Base-by-base conservation (phyloP, 2,888 invertebrate species). In the Epirrhoe alternata region DNA sequence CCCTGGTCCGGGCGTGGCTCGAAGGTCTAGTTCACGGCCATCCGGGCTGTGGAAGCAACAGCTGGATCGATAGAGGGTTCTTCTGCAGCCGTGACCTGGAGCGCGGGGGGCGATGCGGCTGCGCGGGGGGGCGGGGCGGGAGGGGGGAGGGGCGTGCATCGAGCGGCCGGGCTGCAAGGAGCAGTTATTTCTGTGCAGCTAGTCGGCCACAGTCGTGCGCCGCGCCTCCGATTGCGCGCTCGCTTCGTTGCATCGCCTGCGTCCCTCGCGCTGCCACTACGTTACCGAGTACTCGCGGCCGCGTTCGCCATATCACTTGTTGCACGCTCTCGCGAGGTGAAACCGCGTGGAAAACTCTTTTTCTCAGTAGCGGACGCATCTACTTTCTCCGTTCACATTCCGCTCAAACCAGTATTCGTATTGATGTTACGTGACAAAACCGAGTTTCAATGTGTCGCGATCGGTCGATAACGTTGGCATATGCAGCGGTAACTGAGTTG, bases 151-250 rank as follows among this genome's bases (percentile, higher is more conserved):
- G 83, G 83, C 80, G 81, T 91, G 92, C 92, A 91, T 86, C 86
- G 86, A 87, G 82, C 89, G 87, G 88, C 91, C 90, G 81, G 92
- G 90, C 84, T 92, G 90, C 91, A 91, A 59, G 79, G 86, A 90
- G 90, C 91, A 90, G 90, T 89, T 93, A 93, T 92, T 93, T 93
- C 89, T 88, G 92, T 93, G 93, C 92, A 93, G 86, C 88, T 84
- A 79, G 69, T 79, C 71, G 72, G 77, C 79, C 89, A 81, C 90
- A 90, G 90, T 91, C 87, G 86, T 75, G 82, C 80, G 80, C 79
- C 86, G 90, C 88, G 88, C 86, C 86, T 89, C 86, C 84, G 82
- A 72, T 73, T 77, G 89, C 79, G 86, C 88, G 89, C 91, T 81
- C 90, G 91, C 75, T 74, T 79, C 74, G 72, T 70, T 82, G 83